These are phyloP conservation scores for Ciconia maguari DNA, from an alignment of 2,113 vertebrate species.

Conservation along the genomic window DNA sequence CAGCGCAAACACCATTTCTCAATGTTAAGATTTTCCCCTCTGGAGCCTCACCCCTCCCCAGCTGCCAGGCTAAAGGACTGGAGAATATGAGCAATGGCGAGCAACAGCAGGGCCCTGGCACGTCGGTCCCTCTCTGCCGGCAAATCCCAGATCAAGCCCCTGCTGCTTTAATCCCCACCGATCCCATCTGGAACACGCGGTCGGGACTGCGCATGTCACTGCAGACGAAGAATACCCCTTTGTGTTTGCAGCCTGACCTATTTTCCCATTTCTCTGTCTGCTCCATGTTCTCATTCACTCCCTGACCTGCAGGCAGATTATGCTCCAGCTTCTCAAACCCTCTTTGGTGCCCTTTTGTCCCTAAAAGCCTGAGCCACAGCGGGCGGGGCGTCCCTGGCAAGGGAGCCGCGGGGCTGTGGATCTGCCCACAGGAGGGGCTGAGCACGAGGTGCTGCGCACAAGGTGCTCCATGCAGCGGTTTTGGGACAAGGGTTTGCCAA, in stretches of 20 bases:
- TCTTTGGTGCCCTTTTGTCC: background rate
- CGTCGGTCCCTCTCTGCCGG: accelerated
- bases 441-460: background rate
- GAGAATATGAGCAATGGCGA: background rate
- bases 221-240: background rate
- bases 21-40: background rate
- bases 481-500: background rate
- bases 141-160: background rate
- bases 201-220: background rate
- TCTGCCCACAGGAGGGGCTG: background rate
- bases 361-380: background rate
- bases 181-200: background rate
- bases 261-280: background rate
- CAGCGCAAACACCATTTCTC: background rate
- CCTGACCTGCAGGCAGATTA: background rate
- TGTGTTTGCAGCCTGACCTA: slow-evolving; percentile 44
- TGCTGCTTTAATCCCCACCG: background rate
- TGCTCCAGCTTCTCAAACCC: background rate
- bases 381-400: background rate
- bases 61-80: background rate
- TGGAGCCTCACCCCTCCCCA: background rate
- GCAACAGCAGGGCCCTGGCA: background rate
- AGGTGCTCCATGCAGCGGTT: background rate
- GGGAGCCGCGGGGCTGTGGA: background rate
- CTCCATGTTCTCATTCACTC: background rate